These are phyloP conservation scores for Himantopus leucocephalus DNA, from an alignment of 2,113 vertebrate species.

Conservation along the genomic window DNA sequence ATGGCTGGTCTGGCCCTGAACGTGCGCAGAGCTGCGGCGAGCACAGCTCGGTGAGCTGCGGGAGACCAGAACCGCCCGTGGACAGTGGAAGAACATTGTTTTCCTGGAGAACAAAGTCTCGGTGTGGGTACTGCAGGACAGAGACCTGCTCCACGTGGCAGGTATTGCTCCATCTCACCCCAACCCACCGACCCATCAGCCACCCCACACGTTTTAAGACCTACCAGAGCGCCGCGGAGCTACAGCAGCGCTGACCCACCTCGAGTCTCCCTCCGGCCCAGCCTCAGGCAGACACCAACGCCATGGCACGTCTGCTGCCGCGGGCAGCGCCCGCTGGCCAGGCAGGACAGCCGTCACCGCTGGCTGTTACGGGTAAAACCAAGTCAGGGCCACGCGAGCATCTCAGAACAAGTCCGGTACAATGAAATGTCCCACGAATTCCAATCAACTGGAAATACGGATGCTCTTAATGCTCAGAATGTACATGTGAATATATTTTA, in stretches of 20 bases:
- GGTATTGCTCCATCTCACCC: not conserved
- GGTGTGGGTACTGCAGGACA: accelerated
- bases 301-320: not conserved
- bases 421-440: not conserved
- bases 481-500: not conserved
- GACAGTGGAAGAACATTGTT: not conserved
- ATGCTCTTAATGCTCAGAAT: not conserved
- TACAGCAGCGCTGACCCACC: not conserved
- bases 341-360: too few relatives aligned
- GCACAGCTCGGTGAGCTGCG: not conserved
- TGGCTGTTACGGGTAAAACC: too few relatives aligned
- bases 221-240: not conserved
- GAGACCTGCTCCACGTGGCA: not conserved
- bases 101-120: not conserved
- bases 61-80: not conserved
- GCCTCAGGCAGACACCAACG: not conserved
- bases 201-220: not conserved
- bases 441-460: not conserved
- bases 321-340: not conserved
- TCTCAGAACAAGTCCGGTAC: not conserved
- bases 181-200: not conserved
- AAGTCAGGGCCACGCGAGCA: accelerated
- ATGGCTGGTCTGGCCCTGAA: not conserved
- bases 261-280: too few relatives aligned
- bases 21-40: not conserved